Evolutionary conservation across 2,113 vertebrate species (phyloP).

Genomic region (Podocnemis expansa): DNA sequence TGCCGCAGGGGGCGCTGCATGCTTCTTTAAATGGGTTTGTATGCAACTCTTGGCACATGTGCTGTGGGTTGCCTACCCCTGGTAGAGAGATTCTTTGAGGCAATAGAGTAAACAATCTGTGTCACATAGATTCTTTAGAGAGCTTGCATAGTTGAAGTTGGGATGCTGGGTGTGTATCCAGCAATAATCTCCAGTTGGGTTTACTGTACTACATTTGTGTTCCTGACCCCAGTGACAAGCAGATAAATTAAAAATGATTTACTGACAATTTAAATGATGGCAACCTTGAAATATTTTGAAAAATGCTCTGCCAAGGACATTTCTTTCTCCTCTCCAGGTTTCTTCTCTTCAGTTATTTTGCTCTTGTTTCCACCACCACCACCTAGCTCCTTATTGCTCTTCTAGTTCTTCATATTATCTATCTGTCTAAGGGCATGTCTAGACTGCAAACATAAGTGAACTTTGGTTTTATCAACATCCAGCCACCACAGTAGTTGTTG

Average conservation of each 20-base stretch:
- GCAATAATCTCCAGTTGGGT: fast-evolving
- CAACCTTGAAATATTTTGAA: not conserved
- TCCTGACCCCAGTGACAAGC: not conserved
- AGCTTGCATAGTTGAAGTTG: not conserved
- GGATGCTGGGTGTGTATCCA: not conserved
- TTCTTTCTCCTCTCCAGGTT: not conserved
- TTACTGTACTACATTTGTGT: not conserved
- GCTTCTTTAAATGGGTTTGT: too few species aligned
- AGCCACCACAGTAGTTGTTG: too few species aligned
- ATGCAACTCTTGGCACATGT: too few species aligned
- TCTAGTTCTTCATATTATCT: not conserved
- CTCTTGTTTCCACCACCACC: not conserved
- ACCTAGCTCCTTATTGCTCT: not conserved
- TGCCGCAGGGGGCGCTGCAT: too few species aligned
- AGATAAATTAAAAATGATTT: not conserved
- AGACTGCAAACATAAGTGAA: too few species aligned
- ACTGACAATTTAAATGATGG: not conserved
- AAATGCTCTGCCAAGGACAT: not conserved
- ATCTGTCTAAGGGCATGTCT: not conserved
- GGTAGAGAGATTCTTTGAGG: not conserved
- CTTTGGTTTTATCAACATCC: too few species aligned
- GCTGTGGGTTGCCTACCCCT: too few species aligned
- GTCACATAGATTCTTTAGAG: not conserved
- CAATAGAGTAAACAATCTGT: not conserved
- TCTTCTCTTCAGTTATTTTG: not conserved